Conservation (phyloP, 2,888 invertebrate genomes). For the Athetis lepigone region DNA sequence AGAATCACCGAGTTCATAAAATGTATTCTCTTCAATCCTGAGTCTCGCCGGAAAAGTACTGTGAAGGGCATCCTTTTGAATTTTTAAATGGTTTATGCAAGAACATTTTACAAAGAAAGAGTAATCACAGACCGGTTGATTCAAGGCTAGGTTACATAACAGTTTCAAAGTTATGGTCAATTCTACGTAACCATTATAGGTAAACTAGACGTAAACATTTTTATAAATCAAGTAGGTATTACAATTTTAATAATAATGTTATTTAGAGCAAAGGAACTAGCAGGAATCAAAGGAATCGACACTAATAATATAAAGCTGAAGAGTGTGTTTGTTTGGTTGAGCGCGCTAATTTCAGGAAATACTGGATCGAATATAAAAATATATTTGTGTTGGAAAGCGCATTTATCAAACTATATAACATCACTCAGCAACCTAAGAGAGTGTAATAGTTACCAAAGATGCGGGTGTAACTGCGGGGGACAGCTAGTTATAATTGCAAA, state of each 20-base stretch:
- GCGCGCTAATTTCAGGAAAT: no score
- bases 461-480: no score
- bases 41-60: background rate
- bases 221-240: background rate
- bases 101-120: background rate
- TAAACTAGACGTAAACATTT: background rate
- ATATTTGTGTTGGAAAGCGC: no score
- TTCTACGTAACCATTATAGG: background rate
- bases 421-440: no score
- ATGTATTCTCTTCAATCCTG: background rate
- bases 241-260: no score
- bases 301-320: no score
- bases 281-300: background rate
- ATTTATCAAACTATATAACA: no score
- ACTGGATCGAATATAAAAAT: no score
- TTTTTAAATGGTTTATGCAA: background rate
- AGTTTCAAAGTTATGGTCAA: slow-evolving; percentile 20
- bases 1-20: no score
- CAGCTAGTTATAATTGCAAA: no score
- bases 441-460: no score
- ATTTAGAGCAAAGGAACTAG: background rate
- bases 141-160: slow-evolving; percentile 51
- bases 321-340: no score
- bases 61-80: background rate
- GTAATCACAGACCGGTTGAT: slow-evolving; percentile 24